Conservation (phyloP, 2,113 vertebrate genomes). For the Crotalus tigris region DNA sequence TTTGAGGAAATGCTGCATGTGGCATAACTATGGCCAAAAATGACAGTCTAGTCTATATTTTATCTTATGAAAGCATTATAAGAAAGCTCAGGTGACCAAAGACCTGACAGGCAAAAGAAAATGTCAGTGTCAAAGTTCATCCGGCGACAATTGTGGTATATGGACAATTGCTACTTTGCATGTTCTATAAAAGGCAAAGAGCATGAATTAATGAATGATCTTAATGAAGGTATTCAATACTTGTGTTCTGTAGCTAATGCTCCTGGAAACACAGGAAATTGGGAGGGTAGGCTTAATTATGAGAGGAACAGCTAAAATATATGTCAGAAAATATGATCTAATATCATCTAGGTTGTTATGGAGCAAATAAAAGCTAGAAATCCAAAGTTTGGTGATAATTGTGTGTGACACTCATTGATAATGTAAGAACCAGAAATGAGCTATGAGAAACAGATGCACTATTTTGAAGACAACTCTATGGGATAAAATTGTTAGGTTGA, state of each 20-base stretch:
- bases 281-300: neutral
- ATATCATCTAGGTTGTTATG: neutral
- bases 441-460: neutral
- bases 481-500: neutral
- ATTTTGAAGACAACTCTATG: neutral
- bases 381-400: neutral
- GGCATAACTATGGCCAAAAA: neutral
- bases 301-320: neutral
- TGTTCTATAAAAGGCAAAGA: neutral
- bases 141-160: neutral
- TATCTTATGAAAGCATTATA: neutral
- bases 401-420: neutral
- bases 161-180: neutral
- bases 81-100: neutral
- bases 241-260: neutral
- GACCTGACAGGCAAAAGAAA: neutral
- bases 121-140: neutral
- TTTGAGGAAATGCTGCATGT: neutral
- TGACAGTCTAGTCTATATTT: neutral
- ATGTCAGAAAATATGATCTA: neutral
- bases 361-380: neutral
- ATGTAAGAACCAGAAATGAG: neutral
- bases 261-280: neutral
- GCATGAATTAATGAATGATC: neutral
- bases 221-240: neutral